Evolutionary conservation across 2,797 vertebrate genomes (phyloP).

Genomic region (Epinephelus coioides): DNA sequence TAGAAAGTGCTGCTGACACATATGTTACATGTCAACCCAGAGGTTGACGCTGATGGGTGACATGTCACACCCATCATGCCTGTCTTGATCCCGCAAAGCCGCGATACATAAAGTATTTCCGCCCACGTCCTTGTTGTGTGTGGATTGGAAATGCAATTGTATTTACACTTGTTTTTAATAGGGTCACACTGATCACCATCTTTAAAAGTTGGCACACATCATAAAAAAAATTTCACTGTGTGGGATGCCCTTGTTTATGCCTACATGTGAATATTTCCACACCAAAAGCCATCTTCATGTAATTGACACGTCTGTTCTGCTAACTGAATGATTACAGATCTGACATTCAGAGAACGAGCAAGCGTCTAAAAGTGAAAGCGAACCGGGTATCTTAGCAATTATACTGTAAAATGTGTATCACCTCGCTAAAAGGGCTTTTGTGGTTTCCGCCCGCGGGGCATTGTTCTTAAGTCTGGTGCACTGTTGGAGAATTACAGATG

Average conservation of each 20-base stretch:
- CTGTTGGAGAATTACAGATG: conserved; percentile 61
- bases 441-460: conserved; percentile 59
- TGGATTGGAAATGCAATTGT: too few species aligned
- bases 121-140: too few species aligned
- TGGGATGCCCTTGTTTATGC: background rate
- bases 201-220: background rate
- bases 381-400: conserved; percentile 51
- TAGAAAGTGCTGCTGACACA: too few species aligned
- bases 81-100: too few species aligned
- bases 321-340: conserved; percentile 48
- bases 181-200: too few species aligned
- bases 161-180: too few species aligned
- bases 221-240: background rate
- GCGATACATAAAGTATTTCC: too few species aligned
- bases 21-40: too few species aligned
- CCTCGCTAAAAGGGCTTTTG: conserved; percentile 64
- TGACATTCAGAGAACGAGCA: conserved; percentile 40
- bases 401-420: conserved; percentile 70
- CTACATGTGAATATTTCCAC: conserved; percentile 12
- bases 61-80: too few species aligned
- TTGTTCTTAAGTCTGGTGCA: conserved; percentile 61
- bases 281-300: conserved; percentile 1
- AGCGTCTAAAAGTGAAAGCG: conserved; percentile 7
- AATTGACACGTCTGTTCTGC: conserved; percentile 74
- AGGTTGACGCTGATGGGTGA: too few species aligned